phyloP scores from a whole-genome alignment of 2,888 invertebrate genomes.

The Drosophila mulleri region DNA sequence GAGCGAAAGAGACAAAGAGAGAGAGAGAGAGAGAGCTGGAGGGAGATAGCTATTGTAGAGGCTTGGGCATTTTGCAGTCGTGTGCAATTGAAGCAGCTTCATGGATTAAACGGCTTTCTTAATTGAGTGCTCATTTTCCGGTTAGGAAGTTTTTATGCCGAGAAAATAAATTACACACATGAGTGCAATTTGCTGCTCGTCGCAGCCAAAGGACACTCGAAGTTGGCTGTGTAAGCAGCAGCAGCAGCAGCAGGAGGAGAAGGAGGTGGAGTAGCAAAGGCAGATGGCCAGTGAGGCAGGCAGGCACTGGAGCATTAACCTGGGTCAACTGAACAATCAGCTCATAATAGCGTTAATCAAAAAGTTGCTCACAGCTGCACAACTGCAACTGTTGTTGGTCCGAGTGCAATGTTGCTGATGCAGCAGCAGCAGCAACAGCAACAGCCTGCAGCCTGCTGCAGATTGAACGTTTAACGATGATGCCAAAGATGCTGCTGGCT shows the following conservation, averaged over 20 bases:
- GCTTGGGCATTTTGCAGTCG: constrained; percentile 31
- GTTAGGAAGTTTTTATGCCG: constrained; percentile 81
- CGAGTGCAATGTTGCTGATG: constrained; percentile 43
- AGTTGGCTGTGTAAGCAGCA: constrained; percentile 14
- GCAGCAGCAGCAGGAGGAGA: too few species aligned
- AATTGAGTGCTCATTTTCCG: constrained; percentile 81
- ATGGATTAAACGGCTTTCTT: constrained; percentile 77
- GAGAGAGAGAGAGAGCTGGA: constrained; percentile 10
- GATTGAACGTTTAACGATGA: constrained; percentile 74
- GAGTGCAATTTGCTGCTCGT: constrained; percentile 72
- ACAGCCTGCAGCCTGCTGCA: constrained; percentile 9
- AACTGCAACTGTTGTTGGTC: constrained; percentile 32
- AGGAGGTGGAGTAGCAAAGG: background rate
- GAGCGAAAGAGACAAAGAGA: background rate
- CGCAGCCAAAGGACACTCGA: constrained; percentile 40
- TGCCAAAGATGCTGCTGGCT: constrained; percentile 37
- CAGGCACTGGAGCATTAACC: constrained; percentile 64
- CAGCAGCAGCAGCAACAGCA: constrained; percentile 41
- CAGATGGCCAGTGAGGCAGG: constrained; percentile 1
- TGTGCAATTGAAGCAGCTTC: constrained; percentile 59
- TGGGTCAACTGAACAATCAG: constrained; percentile 77
- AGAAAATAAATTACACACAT: constrained; percentile 81
- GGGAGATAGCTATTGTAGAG: constrained; percentile 51
- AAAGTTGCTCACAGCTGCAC: constrained; percentile 60
- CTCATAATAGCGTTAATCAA: constrained; percentile 81